phyloP scores from a whole-genome alignment of 1,140 invertebrate species.

The Drosophila sulfurigaster region DNA sequence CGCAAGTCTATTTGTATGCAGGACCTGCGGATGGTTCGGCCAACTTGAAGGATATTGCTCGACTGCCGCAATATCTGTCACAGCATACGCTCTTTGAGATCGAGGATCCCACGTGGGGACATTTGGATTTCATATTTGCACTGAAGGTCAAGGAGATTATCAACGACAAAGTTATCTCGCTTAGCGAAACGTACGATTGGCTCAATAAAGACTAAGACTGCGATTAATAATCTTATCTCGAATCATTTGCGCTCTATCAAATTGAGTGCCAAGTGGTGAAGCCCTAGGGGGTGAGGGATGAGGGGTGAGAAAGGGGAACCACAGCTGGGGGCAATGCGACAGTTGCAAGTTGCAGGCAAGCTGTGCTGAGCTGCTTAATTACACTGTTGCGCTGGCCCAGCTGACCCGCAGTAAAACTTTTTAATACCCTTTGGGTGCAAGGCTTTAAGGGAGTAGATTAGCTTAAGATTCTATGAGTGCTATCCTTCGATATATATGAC shows the following conservation, averaged over 20 bases:
- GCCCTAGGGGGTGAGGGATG: neutral
- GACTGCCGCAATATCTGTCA: conserved; percentile 81
- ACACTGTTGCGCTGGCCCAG: neutral
- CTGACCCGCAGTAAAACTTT: conserved; percentile 1
- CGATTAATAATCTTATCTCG: conserved; percentile 29
- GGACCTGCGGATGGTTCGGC: conserved; percentile 88
- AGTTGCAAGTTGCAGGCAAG: conserved; percentile 9
- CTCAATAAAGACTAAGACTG: conserved; percentile 22
- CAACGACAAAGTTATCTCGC: conserved; percentile 84
- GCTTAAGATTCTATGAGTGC: no score
- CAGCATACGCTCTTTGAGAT: conserved; percentile 85
- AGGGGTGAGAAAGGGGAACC: neutral
- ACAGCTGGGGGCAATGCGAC: neutral
- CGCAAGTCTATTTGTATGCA: conserved; percentile 88
- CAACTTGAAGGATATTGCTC: conserved; percentile 84
- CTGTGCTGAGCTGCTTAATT: conserved; percentile 11
- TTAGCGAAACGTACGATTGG: conserved; percentile 47
- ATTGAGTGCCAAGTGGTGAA: neutral
- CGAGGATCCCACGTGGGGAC: conserved; percentile 85
- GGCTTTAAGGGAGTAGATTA: neutral
- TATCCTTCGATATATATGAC: no score
- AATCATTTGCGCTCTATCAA: conserved; percentile 18
- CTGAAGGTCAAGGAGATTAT: conserved; percentile 85
- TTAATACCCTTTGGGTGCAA: neutral
- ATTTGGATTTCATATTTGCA: conserved; percentile 87